phyloP scores from a whole-genome alignment of 1,140 invertebrate genomes.

The Stegodyphus dumicola region DNA sequence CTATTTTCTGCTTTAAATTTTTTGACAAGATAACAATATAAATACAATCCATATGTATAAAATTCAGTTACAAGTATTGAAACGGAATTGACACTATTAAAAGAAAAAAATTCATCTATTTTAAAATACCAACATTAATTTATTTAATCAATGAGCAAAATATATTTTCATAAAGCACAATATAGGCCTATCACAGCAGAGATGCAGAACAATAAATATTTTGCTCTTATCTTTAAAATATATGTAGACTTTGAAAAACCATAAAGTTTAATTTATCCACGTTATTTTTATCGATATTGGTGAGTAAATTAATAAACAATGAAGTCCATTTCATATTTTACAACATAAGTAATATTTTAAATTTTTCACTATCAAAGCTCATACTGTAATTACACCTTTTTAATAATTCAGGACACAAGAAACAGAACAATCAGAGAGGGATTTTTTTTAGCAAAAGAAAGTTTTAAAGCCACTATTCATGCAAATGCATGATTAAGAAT shows the following conservation, averaged over 20 bases:
- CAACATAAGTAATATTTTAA: no score
- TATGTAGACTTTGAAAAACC: constrained; percentile 27
- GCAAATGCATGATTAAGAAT: no score
- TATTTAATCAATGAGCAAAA: constrained; percentile 46
- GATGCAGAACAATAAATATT: constrained; percentile 35
- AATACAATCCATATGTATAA: constrained; percentile 52
- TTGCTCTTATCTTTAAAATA: constrained; percentile 25
- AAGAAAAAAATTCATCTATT: constrained; percentile 17
- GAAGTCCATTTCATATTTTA: no score
- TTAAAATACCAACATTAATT: constrained; percentile 41
- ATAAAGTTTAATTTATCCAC: constrained; percentile 12
- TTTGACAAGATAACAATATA: constrained; percentile 57
- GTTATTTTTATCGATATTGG: no score
- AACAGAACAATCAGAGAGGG: no score
- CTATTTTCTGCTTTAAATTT: constrained; percentile 45
- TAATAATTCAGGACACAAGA: no score
- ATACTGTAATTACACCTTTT: no score
- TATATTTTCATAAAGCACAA: constrained; percentile 54
- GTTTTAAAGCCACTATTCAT: no score
- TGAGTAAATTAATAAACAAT: no score
- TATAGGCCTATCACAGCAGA: constrained; percentile 48
- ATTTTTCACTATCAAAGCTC: no score
- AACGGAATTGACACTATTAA: constrained; percentile 20
- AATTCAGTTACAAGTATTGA: constrained; percentile 40
- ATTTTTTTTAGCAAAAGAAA: no score